Percentiles rank a stretch among this genome's conserved stretches.
These are phyloP conservation scores for Myocastor coypus DNA, from an alignment of 2,113 vertebrate species.

Conservation along the genomic window DNA sequence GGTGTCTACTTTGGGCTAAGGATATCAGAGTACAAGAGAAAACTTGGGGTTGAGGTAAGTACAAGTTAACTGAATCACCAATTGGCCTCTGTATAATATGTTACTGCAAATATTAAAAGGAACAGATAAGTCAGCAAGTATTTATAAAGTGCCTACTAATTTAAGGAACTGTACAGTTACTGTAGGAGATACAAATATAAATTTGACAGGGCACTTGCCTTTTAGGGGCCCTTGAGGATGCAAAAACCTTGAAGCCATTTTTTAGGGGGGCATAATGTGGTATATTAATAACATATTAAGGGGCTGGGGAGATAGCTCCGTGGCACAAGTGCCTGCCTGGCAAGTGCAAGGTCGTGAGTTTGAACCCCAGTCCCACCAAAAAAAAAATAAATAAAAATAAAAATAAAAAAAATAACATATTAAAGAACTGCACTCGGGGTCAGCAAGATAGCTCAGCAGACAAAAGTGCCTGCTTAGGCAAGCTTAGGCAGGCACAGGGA, in stretches of 20 bases:
- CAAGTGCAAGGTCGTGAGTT: no score
- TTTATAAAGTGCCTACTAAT: slow-evolving; percentile 27
- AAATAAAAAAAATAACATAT: slow-evolving; percentile 48
- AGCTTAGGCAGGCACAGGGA: no score
- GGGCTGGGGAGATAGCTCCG: no score
- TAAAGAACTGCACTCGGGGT: neutral
- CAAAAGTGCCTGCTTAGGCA: no score
- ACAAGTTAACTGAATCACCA: neutral
- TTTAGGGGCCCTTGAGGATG: neutral
- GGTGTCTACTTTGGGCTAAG: neutral
- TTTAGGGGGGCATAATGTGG: neutral
- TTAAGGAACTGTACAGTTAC: neutral
- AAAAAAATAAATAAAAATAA: no score
- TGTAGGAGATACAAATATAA: neutral
- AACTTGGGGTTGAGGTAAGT: neutral
- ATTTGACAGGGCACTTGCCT: neutral
- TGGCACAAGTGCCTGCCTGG: no score
- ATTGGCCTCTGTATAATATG: neutral
- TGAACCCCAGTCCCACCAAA: no score
- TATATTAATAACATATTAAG: neutral
- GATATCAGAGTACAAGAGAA: neutral
- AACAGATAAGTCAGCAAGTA: neutral
- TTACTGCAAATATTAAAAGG: neutral
- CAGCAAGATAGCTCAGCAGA: no score
- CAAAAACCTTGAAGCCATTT: neutral